phyloP scores from a whole-genome alignment of 2,797 vertebrate genomes.

The Microchirus variegatus region DNA sequence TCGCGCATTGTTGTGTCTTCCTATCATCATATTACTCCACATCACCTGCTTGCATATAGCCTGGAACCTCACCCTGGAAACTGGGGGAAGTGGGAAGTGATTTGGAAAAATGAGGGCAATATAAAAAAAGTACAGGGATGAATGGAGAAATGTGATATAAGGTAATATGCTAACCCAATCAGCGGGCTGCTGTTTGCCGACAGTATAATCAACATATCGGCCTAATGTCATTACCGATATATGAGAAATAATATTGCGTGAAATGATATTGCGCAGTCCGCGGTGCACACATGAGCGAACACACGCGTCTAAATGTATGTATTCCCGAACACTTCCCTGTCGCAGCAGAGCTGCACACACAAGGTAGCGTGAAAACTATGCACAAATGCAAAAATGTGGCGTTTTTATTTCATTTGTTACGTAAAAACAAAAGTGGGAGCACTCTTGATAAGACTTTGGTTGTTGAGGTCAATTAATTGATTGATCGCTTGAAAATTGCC shows the following conservation, averaged over 20 bases:
- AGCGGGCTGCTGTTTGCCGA: slow-evolving; percentile 80
- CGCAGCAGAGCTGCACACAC: slow-evolving; percentile 24
- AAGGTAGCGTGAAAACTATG: slow-evolving; percentile 17
- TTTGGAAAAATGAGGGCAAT: slow-evolving; percentile 83
- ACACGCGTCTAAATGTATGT: slow-evolving; percentile 49
- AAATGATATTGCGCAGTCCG: slow-evolving; percentile 69
- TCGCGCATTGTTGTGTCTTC: slow-evolving; percentile 52
- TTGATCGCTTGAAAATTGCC: slow-evolving; percentile 28
- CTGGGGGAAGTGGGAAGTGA: slow-evolving; percentile 72
- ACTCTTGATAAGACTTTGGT: slow-evolving; percentile 7
- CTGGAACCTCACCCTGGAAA: slow-evolving; percentile 73
- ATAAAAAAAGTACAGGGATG: slow-evolving; percentile 74
- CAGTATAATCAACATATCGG: slow-evolving; percentile 80
- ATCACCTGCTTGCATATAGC: slow-evolving; percentile 74
- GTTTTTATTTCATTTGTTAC: slow-evolving; percentile 9
- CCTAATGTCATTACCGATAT: slow-evolving; percentile 81
- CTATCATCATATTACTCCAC: slow-evolving; percentile 66
- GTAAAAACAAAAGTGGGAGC: not conserved
- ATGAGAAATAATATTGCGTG: slow-evolving; percentile 80
- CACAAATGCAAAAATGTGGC: not conserved
- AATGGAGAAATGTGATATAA: slow-evolving; percentile 79
- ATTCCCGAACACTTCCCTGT: slow-evolving; percentile 19
- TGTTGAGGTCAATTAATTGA: slow-evolving; percentile 7
- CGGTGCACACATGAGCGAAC: slow-evolving; percentile 42
- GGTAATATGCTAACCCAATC: slow-evolving; percentile 80